phyloP scores from a whole-genome alignment of 2,113 vertebrate species.

The Mustela nigripes region DNA sequence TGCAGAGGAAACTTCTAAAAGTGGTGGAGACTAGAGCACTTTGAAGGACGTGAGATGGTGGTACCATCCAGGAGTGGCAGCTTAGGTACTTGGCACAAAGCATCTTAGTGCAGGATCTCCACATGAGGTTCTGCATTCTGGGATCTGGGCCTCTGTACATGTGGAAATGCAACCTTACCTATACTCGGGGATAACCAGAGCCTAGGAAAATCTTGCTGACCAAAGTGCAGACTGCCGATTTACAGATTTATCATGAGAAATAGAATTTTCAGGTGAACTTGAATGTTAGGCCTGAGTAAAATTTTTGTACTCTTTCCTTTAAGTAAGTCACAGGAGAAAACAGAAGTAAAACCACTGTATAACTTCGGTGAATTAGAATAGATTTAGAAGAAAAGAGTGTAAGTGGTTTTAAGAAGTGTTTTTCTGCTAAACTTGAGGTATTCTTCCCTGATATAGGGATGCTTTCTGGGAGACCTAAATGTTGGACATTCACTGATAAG shows the following conservation, averaged over 20 bases:
- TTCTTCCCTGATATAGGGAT: not conserved
- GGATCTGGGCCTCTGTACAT: not conserved
- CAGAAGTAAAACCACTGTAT: constrained; percentile 15
- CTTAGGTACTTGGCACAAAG: not conserved
- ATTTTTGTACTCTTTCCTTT: not conserved
- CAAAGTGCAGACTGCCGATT: not conserved
- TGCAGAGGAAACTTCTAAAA: constrained; percentile 49
- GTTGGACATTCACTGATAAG: not conserved
- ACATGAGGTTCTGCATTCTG: not conserved
- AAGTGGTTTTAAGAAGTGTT: constrained; percentile 29
- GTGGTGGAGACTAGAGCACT: not conserved
- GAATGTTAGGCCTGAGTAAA: not conserved
- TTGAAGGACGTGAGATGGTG: not conserved
- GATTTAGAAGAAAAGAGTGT: constrained; percentile 7
- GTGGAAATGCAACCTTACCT: not conserved
- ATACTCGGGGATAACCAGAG: not conserved
- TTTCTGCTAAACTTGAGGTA: not conserved
- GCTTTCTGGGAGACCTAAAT: not conserved
- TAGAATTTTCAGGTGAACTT: constrained; percentile 17
- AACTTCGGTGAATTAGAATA: constrained; percentile 19
- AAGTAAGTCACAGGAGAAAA: not conserved
- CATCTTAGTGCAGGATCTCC: not conserved
- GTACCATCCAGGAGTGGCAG: not conserved
- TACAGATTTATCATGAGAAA: not conserved
- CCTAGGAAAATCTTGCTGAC: not conserved